Conservation (phyloP, 2,888 invertebrate genomes). For the Operophtera brumata region DNA sequence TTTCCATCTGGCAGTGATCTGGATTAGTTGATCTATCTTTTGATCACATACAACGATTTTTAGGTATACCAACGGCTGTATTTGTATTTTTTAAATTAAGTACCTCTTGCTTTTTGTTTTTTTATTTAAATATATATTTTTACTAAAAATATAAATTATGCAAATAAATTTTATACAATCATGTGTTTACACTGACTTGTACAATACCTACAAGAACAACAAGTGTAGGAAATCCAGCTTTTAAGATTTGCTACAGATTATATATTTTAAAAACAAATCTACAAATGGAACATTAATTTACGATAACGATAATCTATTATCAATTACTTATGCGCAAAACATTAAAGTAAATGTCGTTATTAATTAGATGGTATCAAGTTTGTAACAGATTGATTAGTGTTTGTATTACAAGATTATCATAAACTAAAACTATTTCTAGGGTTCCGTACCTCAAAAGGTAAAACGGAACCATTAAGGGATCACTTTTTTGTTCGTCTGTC, state of each 20-base stretch:
- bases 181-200: neutral
- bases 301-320: constrained; percentile 12
- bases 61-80: no score
- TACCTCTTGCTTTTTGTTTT: no score
- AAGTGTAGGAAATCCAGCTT: neutral
- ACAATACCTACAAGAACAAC: neutral
- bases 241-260: neutral
- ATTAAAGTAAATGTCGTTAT: constrained; percentile 16
- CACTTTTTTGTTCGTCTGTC: no score
- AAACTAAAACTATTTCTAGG: neutral
- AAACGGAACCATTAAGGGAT: no score
- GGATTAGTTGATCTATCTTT: no score
- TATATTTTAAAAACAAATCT: neutral
- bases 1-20: no score
- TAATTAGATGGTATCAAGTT: constrained; percentile 10
- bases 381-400: constrained; percentile 6
- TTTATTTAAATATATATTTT: no score
- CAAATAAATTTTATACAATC: no score
- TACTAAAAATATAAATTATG: no score
- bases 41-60: no score
- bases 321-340: constrained; percentile 17
- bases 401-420: constrained; percentile 6
- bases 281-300: constrained; percentile 8
- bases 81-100: no score
- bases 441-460: no score